Evolutionary conservation across 2,113 vertebrate genomes (phyloP), one percentile per base, ranked within the genome.

Genomic region (Pteropus alecto): DNA sequence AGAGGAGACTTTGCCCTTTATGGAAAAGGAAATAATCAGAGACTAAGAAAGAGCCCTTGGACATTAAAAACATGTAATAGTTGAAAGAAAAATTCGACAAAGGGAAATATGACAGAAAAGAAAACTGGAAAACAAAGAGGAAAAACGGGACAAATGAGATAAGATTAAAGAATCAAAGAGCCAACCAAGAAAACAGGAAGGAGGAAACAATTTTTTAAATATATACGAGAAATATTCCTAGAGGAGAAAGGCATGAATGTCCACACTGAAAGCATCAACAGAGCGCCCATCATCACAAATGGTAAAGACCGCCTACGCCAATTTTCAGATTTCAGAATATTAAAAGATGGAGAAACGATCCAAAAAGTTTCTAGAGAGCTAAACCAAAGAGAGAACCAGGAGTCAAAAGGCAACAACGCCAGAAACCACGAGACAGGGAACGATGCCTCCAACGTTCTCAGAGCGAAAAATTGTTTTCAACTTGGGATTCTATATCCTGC

Each of bases 251-350:
- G 10, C 46, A 71, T 30, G 54, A 87, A 65, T 92, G 84, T 83
- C 48, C 3, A 83, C 5, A 24, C 10, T 41, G 35, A 82, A 70
- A 67, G 38, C 6, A 8, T 12, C 71, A 41, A 0, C 6, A 30
- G 58, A 73, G 61, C 33, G 16, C 5, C 48, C 54, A 41, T 33
- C 10, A 6, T 35, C 28, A 70, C 30, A 93, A 68, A 76, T 56
- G 21, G 28, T 60, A 74, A 21, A 28, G 35, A 87, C 33, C 73
- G 82, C 33, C 73, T 93, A 58, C 9, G 22, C 3, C 81, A 48
- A 30, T 70, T 90, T 90, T 90, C 35, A 93, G 76, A 82, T 87
- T 68, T 85, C n/a, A 63, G 67, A 93, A 19, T 46, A 48, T n/a
- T n/a, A n/a, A n/a, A 58, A 21, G 51, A 70, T 38, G 51, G 51